phyloP scores from a whole-genome alignment of 2,113 vertebrate genomes.

The Nicator chloris region DNA sequence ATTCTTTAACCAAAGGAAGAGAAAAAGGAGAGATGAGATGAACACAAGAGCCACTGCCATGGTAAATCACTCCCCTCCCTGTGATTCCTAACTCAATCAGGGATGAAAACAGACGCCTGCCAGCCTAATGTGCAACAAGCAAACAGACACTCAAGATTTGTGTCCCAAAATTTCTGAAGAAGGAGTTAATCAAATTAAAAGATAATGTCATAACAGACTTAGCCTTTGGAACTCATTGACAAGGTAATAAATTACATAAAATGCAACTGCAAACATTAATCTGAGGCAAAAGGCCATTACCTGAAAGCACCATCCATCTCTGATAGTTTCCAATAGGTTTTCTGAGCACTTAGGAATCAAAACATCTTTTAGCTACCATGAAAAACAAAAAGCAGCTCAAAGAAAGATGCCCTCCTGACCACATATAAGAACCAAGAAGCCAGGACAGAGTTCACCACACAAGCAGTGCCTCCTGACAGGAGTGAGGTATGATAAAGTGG shows the following conservation, averaged over 20 bases:
- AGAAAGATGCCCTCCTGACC: neutral
- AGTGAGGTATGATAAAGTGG: neutral
- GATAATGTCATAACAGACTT: neutral
- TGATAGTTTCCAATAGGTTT: neutral
- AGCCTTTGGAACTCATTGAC: neutral
- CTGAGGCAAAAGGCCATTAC: neutral
- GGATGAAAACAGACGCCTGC: neutral
- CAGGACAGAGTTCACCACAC: neutral
- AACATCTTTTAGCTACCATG: neutral
- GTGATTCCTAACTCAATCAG: neutral
- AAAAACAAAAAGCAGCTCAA: neutral
- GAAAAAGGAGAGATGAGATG: neutral
- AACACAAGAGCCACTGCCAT: rapidly evolving
- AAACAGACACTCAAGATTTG: constrained; percentile 1
- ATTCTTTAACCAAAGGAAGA: neutral
- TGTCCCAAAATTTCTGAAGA: neutral
- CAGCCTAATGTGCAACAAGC: neutral
- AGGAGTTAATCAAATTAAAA: constrained; percentile 37
- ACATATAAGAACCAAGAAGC: neutral
- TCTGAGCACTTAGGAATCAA: neutral
- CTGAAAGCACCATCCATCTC: constrained; percentile 11
- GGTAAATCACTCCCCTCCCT: neutral
- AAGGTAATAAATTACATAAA: neutral
- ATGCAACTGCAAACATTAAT: neutral
- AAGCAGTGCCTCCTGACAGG: neutral